These are phyloP conservation scores for Ibidorhyncha struthersii DNA, from an alignment of 2,113 vertebrate species.

Conservation along the genomic window DNA sequence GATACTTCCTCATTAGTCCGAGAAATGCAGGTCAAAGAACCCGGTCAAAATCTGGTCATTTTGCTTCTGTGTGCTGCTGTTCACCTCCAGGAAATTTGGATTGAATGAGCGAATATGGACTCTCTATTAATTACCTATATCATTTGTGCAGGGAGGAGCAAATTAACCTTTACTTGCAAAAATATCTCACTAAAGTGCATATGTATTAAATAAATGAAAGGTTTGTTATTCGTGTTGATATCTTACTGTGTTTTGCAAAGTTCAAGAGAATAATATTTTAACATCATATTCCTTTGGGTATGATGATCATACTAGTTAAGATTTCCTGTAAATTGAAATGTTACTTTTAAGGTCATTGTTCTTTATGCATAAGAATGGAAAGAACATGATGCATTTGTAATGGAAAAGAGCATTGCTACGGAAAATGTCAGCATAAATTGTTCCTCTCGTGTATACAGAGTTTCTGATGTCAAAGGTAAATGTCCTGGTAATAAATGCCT, in stretches of 20 bases:
- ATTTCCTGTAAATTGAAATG: slow-evolving; percentile 45
- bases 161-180: slow-evolving; percentile 16
- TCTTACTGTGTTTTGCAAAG: neutral
- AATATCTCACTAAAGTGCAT: neutral
- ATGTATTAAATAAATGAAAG: neutral
- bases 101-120: neutral
- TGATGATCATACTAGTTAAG: neutral
- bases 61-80: neutral
- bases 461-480: slow-evolving; percentile 51
- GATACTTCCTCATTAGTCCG: neutral
- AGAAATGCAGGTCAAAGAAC: slow-evolving; percentile 21
- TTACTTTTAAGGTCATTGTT: slow-evolving; percentile 55
- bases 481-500: slow-evolving; percentile 20
- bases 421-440: slow-evolving; percentile 53
- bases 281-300: neutral
- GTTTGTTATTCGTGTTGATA: slow-evolving; percentile 23
- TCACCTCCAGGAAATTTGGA: neutral
- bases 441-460: slow-evolving; percentile 29
- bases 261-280: slow-evolving; percentile 26
- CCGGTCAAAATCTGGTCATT: neutral
- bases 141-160: slow-evolving; percentile 4
- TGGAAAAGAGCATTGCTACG: slow-evolving; percentile 19
- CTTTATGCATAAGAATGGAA: slow-evolving; percentile 19
- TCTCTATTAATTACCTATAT: neutral
- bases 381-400: slow-evolving; percentile 27